A percentile compares a stretch with the other conserved stretches of the same genome.
Conservation (phyloP, 2,797 vertebrate genomes). For the Oreortyx pictus region DNA sequence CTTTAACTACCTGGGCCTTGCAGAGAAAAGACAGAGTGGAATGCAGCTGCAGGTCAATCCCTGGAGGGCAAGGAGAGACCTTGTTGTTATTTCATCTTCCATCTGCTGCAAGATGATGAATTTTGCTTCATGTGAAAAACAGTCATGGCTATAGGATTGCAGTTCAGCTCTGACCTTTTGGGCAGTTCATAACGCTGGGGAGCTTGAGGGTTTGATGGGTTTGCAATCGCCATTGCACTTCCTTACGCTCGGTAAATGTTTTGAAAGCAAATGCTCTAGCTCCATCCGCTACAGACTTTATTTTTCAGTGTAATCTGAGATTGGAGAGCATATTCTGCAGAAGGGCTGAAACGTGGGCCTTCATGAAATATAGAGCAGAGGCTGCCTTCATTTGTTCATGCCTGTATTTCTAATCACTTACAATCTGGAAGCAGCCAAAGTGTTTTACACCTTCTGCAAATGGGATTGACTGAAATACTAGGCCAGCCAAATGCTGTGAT, state of each 20-base stretch:
- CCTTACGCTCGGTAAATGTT: neutral
- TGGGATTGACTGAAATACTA: neutral
- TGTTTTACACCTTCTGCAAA: neutral
- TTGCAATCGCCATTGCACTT: neutral
- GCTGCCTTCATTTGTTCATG: neutral
- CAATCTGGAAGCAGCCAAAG: conserved; percentile 8
- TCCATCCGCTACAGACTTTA: neutral
- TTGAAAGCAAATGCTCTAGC: conserved; percentile 1
- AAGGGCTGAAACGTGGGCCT: neutral
- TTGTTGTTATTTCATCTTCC: conserved; percentile 29
- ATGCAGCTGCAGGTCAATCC: conserved; percentile 60
- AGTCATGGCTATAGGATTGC: conserved; percentile 26
- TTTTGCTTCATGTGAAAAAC: conserved; percentile 55
- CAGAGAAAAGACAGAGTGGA: neutral
- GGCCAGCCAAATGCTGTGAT: neutral
- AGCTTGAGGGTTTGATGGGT: neutral
- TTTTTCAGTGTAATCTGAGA: conserved; percentile 40
- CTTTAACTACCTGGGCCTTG: conserved; percentile 11
- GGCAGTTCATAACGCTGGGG: accelerated
- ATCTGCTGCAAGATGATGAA: conserved; percentile 7
- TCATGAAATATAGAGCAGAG: neutral
- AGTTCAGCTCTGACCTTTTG: conserved; percentile 15
- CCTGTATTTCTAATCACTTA: conserved; percentile 8
- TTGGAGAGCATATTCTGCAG: neutral
- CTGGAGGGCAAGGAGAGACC: conserved; percentile 44